phyloP scores from a whole-genome alignment of 1,140 invertebrate genomes.

The Calliphora vicina region DNA sequence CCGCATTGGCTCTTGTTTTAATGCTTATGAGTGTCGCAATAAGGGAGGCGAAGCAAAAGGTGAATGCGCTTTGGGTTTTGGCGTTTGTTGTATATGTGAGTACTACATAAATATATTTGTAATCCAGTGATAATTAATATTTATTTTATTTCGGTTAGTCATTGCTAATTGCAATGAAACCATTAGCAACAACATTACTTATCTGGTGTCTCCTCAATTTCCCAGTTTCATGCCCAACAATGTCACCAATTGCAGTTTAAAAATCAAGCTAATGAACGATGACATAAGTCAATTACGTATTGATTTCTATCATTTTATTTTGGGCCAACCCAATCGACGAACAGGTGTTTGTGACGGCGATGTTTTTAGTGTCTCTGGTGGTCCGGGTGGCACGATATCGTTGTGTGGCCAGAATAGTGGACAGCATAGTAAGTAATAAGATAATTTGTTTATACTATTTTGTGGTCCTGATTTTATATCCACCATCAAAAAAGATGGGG shows the following conservation, averaged over 20 bases:
- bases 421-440: conserved; percentile 75
- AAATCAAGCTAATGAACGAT: conserved; percentile 74
- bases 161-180: conserved; percentile 78
- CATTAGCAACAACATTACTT: conserved; percentile 82
- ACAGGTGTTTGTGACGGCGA: conserved; percentile 82
- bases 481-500: no score
- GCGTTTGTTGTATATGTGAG: conserved; percentile 90
- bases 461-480: no score
- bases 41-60: conserved; percentile 77
- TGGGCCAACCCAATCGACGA: conserved; percentile 80
- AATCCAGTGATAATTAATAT: neutral
- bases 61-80: conserved; percentile 82
- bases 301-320: conserved; percentile 82
- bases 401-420: conserved; percentile 84
- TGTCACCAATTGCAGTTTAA: conserved; percentile 71
- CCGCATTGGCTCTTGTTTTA: conserved; percentile 78
- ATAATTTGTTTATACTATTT: no score
- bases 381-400: conserved; percentile 67
- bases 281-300: conserved; percentile 80
- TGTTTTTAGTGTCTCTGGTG: conserved; percentile 70
- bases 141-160: conserved; percentile 66
- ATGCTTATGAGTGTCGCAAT: conserved; percentile 83
- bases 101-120: conserved; percentile 45
- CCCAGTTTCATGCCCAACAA: conserved; percentile 75
- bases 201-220: conserved; percentile 83